Conservation (phyloP, 2,797 vertebrate species). For the Zalophus californianus region DNA sequence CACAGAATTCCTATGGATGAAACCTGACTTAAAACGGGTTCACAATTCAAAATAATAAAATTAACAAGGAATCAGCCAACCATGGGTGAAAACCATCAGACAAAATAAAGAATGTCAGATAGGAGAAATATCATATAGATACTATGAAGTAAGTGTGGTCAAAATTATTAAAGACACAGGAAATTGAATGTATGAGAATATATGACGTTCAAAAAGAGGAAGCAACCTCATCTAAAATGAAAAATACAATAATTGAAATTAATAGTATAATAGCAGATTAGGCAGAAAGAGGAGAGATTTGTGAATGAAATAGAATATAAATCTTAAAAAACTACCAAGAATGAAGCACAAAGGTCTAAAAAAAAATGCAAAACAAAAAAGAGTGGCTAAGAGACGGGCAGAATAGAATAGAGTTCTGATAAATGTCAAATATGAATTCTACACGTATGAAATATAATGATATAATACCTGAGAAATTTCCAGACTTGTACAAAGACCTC, state of each 20-base stretch:
- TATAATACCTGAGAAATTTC: neutral
- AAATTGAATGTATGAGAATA: neutral
- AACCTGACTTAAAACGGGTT: neutral
- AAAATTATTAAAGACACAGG: conserved; percentile 6
- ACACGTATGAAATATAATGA: neutral
- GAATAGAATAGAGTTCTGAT: neutral
- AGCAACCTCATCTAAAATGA: neutral
- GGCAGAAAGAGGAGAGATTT: neutral
- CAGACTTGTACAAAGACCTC: neutral
- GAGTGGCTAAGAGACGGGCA: neutral
- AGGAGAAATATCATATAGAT: neutral
- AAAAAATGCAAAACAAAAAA: neutral
- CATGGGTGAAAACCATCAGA: neutral
- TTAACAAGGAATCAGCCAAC: neutral
- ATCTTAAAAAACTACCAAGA: neutral
- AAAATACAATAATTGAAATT: neutral
- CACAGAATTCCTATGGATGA: neutral
- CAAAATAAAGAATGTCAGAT: neutral
- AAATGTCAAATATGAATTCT: neutral
- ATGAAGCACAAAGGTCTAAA: neutral
- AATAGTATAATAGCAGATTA: neutral
- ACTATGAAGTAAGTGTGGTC: neutral
- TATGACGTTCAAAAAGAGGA: neutral
- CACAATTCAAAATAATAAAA: neutral
- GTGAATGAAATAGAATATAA: neutral